Evolutionary conservation across 2,113 vertebrate genomes (phyloP).

Genomic region (Prionailurus viverrinus): DNA sequence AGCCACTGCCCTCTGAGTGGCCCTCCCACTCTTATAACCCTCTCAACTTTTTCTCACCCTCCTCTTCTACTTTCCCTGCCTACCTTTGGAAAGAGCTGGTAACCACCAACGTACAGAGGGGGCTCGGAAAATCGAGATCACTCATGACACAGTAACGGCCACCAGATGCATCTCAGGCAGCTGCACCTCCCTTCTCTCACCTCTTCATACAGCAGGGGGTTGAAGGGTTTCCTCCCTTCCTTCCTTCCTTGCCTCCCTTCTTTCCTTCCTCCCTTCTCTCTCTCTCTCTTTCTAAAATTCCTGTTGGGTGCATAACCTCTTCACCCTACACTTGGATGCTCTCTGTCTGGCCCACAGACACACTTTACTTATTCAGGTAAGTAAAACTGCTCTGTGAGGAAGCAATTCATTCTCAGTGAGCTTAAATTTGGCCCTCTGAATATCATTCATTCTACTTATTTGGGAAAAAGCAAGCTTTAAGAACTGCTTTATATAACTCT

Average conservation of each 20-base stretch:
- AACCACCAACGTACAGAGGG: background rate
- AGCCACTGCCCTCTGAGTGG: background rate
- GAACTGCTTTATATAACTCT: background rate
- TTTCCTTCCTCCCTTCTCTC: background rate
- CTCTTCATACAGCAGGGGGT: background rate
- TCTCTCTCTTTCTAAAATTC: background rate
- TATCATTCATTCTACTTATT: background rate
- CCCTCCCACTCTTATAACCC: background rate
- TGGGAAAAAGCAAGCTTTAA: background rate
- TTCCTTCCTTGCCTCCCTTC: background rate
- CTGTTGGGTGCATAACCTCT: background rate
- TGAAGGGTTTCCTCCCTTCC: background rate
- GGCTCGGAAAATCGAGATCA: background rate
- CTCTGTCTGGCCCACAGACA: background rate
- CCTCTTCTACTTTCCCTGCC: background rate
- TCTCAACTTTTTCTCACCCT: background rate
- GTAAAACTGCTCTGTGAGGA: background rate
- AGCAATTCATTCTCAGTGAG: background rate
- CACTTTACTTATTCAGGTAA: background rate
- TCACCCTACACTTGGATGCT: background rate
- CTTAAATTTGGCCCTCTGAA: background rate
- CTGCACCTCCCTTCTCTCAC: background rate
- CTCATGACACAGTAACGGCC: background rate
- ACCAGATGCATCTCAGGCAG: accelerated
- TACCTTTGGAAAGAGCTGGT: background rate